Base-by-base conservation (phyloP, 2,888 invertebrate species). In the Argynnis bischoffii region DNA sequence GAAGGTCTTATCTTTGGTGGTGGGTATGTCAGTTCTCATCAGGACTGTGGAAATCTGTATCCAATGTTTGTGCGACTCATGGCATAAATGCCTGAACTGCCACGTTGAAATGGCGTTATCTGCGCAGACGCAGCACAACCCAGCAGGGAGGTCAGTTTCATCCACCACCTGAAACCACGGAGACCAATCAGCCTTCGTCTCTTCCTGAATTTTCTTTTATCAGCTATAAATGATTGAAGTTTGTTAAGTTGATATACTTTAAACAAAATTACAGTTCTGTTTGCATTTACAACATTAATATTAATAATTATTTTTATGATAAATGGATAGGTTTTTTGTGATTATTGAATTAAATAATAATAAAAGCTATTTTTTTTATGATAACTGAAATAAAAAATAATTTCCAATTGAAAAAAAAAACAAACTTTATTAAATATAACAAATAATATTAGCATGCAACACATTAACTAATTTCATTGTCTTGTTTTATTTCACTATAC, bases 151-250 rank as follows among this genome's bases (percentile, higher is more conserved):
- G 8, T 75, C 81, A 18, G 75, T 66, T 72, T 84, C 86, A 74
- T 84, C 79, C 76, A 77, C 83, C 77, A 92, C 83, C 91, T 92
- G 91, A 88, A 92, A 92, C 82, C 79, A 90, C 79, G 88, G 11
- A 76, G 75, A 82, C 81, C 80, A 79, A 83, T 90, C 88, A 90
- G 82, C 81, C 86, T 81, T 84, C 81, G 82, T 81, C 35, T 79
- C 77, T 60, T 72, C 71, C 47, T 61, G 50, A 66, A 21, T 21
- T 64, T 15, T 63, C 57, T 41, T 41, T 59, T 60, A 54, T 14
- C n/a, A 60, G 35, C 41, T 56, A 59, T 11, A 26, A 60, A 46
- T 56, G 8, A 35, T 41, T 26, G 26, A 26, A 26, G 26, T 26
- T 26, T 26, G 26, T 26, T 26, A 26, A 26, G 4, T 26, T 26